These are phyloP conservation scores for Copidosoma aretas DNA, from an alignment of 2,888 invertebrate species.

Conservation along the genomic window DNA sequence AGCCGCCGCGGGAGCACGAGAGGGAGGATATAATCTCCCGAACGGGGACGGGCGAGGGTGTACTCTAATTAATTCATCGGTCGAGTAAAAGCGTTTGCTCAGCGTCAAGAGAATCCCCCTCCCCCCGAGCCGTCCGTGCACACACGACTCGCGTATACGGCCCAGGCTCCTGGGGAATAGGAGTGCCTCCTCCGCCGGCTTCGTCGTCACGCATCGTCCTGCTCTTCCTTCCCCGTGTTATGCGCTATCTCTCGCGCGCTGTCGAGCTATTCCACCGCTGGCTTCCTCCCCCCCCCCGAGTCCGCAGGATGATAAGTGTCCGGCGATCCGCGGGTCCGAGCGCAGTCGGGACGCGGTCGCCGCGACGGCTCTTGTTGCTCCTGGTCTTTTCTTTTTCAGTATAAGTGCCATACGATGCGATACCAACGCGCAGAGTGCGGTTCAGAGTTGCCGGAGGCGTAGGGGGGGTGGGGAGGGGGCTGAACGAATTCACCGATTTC, in stretches of 20 bases:
- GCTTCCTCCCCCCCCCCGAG: not conserved
- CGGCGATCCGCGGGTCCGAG: not conserved
- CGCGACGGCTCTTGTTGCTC: not conserved
- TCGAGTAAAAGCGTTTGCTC: constrained; percentile 21
- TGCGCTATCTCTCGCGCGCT: not conserved
- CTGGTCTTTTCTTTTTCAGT: not conserved
- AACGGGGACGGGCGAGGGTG: not conserved
- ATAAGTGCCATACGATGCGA: no score
- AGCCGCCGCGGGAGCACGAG: no score
- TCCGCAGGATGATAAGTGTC: not conserved
- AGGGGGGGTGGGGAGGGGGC: no score
- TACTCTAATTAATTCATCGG: constrained; percentile 39
- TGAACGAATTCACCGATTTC: no score
- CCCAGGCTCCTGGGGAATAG: constrained; percentile 25
- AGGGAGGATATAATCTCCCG: no score
- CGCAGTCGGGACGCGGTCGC: not conserved
- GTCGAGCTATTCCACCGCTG: not conserved
- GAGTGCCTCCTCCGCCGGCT: constrained; percentile 31
- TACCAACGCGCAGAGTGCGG: no score
- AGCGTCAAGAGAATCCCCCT: not conserved
- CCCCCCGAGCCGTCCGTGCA: not conserved
- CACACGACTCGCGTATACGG: not conserved
- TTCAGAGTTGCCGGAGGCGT: no score
- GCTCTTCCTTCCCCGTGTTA: not conserved
- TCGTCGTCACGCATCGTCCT: constrained; percentile 28